phyloP scores from a whole-genome alignment of 37 sponge, comb jelly and placozoan species.

The Crambe crambe region DNA sequence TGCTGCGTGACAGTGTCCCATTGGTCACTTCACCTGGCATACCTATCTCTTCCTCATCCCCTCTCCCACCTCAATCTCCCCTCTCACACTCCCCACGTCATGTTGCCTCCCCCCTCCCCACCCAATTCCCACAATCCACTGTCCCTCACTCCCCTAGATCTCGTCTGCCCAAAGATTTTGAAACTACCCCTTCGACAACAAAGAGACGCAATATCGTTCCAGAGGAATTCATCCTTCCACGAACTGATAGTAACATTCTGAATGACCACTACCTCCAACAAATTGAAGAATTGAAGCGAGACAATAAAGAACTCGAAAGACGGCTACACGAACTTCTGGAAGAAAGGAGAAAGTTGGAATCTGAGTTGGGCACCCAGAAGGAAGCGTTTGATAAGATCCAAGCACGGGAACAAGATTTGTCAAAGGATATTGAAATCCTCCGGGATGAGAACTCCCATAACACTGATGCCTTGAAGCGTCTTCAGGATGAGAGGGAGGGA shows the following conservation, averaged over 20 bases:
- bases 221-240: neutral
- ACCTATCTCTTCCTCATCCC: neutral
- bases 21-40: neutral
- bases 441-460: constrained; percentile 51
- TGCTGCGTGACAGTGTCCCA: constrained; percentile 20
- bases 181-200: neutral
- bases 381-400: constrained; percentile 30
- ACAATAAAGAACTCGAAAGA: constrained; percentile 18
- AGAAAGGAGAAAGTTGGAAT: constrained; percentile 10
- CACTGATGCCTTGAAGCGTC: constrained; percentile 22
- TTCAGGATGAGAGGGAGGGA: constrained; percentile 23
- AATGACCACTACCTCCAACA: neutral
- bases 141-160: neutral
- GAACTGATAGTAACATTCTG: neutral
- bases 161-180: neutral
- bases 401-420: constrained; percentile 40
- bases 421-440: constrained; percentile 51
- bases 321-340: constrained; percentile 33
- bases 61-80: neutral
- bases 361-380: constrained; percentile 1
- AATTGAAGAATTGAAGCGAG: neutral
- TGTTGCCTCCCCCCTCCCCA: neutral
- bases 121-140: neutral
- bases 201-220: neutral
- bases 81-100: neutral